Evolutionary conservation across 1,140 invertebrate genomes (phyloP).

Genomic region (Contarinia nasturtii): DNA sequence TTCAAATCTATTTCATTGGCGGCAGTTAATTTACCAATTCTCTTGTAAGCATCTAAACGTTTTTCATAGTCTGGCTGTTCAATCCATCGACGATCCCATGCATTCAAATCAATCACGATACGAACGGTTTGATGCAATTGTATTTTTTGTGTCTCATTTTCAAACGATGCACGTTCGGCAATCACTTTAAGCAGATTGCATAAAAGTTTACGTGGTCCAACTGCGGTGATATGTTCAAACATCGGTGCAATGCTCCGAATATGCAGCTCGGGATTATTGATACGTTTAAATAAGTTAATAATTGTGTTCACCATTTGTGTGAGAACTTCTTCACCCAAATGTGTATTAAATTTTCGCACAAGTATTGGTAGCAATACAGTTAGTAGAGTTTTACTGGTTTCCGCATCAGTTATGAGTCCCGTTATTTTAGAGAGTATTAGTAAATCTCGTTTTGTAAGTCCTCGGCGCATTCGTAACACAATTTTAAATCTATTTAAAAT

Average conservation of each 20-base stretch:
- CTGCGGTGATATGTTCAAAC: constrained; percentile 35
- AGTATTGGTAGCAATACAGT: constrained; percentile 55
- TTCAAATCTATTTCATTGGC: constrained; percentile 34
- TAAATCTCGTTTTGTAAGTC: constrained; percentile 46
- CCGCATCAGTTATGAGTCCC: constrained; percentile 41
- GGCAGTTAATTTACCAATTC: constrained; percentile 38
- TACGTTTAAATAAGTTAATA: constrained; percentile 48
- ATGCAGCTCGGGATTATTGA: constrained; percentile 41
- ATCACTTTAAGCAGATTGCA: constrained; percentile 34
- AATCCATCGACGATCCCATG: constrained; percentile 65
- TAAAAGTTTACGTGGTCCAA: constrained; percentile 42
- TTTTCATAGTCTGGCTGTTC: constrained; percentile 82
- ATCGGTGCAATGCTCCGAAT: constrained; percentile 42
- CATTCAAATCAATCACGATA: constrained; percentile 53
- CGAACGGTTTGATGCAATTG: constrained; percentile 21
- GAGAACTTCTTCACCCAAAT: constrained; percentile 33
- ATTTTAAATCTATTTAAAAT: constrained; percentile 52
- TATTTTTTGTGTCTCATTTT: constrained; percentile 18
- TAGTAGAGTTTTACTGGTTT: constrained; percentile 45
- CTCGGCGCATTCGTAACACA: constrained; percentile 35
- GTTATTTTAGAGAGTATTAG: constrained; percentile 62
- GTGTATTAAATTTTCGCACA: constrained; percentile 29
- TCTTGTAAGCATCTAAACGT: constrained; percentile 51
- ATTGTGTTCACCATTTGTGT: constrained; percentile 48
- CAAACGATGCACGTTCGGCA: constrained; percentile 9